A percentile compares a stretch with the other conserved stretches of the same genome.
phyloP scores from a whole-genome alignment of 2,113 vertebrate genomes.

The Arenaria interpres region DNA sequence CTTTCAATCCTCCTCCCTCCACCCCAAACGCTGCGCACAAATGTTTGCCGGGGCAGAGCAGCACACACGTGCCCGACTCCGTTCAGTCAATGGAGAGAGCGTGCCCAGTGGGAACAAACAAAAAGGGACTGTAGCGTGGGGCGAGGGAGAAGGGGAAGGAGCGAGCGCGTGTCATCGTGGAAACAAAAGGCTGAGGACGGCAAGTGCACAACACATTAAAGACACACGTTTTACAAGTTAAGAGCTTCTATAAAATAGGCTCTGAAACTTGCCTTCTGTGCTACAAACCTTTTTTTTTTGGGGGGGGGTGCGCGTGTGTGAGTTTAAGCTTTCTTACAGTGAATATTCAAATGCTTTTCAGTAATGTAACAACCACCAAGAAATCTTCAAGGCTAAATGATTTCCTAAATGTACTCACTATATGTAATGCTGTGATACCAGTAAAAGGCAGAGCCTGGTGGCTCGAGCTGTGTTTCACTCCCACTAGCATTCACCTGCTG shows the following conservation, averaged over 20 bases:
- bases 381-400: not conserved
- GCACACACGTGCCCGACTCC: not conserved
- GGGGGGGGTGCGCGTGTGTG: too few relatives aligned
- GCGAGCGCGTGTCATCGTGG: not conserved
- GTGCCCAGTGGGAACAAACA: not conserved
- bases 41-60: not conserved
- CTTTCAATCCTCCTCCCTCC: not conserved
- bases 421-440: not conserved
- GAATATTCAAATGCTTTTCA: not conserved
- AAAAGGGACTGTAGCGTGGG: not conserved
- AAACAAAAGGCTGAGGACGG: not conserved
- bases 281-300: not conserved
- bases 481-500: not conserved
- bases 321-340: not conserved
- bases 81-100: not conserved
- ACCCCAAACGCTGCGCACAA: fast-evolving
- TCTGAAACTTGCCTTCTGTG: not conserved
- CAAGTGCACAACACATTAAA: not conserved
- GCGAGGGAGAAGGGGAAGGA: not conserved
- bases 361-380: not conserved
- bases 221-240: not conserved
- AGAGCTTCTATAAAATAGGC: not conserved
- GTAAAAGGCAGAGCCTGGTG: not conserved
- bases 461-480: not conserved
- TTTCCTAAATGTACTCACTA: not conserved